Conservation (phyloP, 2,888 invertebrate genomes). For the Pocota personata region DNA sequence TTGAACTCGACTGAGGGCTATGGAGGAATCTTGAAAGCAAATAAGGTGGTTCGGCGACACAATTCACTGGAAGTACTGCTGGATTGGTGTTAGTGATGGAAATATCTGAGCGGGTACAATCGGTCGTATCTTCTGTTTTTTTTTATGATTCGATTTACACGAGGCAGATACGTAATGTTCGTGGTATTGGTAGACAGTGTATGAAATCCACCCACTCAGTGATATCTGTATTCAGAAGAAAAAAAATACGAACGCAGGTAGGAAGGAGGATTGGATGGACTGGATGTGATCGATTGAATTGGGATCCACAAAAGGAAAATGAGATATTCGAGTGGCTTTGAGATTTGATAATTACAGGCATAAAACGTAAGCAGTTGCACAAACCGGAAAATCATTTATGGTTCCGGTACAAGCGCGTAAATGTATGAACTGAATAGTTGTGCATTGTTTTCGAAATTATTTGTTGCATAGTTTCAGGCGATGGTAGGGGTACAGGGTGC, state of each 20-base stretch:
- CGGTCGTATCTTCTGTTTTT: neutral
- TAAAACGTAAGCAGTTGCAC: neutral
- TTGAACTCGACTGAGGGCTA: slow-evolving; percentile 77
- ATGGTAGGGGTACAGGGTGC: neutral
- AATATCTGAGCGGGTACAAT: slow-evolving; percentile 31
- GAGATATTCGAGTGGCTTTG: neutral
- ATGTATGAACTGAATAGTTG: neutral
- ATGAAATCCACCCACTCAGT: slow-evolving; percentile 53
- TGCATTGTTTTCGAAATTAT: neutral
- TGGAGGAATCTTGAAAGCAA: slow-evolving; percentile 70
- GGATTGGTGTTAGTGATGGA: slow-evolving; percentile 41
- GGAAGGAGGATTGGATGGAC: neutral
- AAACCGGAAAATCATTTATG: neutral
- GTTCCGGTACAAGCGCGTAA: neutral
- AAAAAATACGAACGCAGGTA: slow-evolving; percentile 14
- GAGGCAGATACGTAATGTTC: slow-evolving; percentile 3
- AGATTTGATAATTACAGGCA: neutral
- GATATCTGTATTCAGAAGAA: neutral
- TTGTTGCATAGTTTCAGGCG: neutral
- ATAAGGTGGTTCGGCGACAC: slow-evolving; percentile 66
- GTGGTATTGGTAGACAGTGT: slow-evolving; percentile 18
- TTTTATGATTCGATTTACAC: neutral
- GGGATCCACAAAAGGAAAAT: slow-evolving; percentile 14
- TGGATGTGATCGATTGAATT: slow-evolving; percentile 32
- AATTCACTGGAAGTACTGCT: slow-evolving; percentile 57